Conservation (phyloP, 2,113 vertebrate species). For the Hydropotes inermis region DNA sequence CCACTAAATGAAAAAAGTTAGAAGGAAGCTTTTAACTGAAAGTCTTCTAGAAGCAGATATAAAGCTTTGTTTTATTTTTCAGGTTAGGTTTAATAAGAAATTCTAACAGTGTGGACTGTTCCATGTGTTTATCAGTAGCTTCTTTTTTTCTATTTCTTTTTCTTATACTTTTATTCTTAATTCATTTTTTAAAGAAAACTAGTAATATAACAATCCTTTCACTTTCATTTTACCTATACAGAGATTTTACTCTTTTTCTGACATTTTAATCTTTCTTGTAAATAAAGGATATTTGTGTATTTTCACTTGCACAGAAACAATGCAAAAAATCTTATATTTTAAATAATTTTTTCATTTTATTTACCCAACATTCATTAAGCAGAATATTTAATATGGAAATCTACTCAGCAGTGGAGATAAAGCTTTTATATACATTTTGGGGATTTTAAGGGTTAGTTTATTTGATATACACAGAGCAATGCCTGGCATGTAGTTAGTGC, state of each 20-base stretch:
- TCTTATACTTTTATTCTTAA: background rate
- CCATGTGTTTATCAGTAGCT: background rate
- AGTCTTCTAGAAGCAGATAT: background rate
- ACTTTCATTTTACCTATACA: background rate
- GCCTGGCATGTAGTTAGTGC: background rate
- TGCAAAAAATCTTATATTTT: background rate
- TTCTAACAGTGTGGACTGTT: background rate
- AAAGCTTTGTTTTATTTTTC: slow-evolving; percentile 34
- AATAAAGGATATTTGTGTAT: background rate
- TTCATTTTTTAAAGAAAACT: background rate
- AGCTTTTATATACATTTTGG: background rate
- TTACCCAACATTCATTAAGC: background rate
- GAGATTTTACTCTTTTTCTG: background rate
- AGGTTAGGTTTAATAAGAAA: background rate
- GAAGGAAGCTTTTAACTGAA: background rate
- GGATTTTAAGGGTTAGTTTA: background rate
- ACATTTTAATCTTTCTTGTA: background rate
- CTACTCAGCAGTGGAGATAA: background rate
- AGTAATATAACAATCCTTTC: background rate
- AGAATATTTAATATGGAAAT: background rate
- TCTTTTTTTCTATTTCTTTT: background rate
- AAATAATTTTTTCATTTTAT: background rate
- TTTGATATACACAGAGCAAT: background rate
- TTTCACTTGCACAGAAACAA: background rate
- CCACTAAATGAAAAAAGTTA: background rate